Evolutionary conservation across 2,888 invertebrate species (phyloP).

Genomic region (Drosophila infuscata): DNA sequence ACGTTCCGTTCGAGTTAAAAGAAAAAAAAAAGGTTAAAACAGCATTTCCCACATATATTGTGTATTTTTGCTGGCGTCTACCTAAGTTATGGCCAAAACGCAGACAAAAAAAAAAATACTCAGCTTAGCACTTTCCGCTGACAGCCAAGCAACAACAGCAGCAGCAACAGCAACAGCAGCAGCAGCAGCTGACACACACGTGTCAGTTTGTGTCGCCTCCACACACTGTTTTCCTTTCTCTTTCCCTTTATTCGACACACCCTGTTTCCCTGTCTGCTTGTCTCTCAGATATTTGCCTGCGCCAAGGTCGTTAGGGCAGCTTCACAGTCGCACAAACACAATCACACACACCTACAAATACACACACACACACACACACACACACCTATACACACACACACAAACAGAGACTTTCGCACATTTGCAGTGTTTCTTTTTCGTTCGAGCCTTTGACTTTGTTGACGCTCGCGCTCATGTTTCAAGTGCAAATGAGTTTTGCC

Average conservation of each 20-base stretch:
- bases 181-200: constrained; percentile 39
- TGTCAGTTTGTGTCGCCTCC: constrained; percentile 40
- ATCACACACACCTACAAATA: constrained; percentile 21
- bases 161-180: not conserved
- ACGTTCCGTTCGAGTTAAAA: not conserved
- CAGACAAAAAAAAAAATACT: constrained; percentile 7
- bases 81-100: constrained; percentile 18
- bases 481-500: constrained; percentile 74
- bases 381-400: constrained; percentile 25
- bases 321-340: constrained; percentile 22
- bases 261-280: constrained; percentile 17
- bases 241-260: not conserved
- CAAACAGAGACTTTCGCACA: constrained; percentile 7
- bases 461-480: constrained; percentile 54
- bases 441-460: constrained; percentile 20
- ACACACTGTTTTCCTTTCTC: not conserved
- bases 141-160: constrained; percentile 24
- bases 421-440: constrained; percentile 31
- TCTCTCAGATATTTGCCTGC: constrained; percentile 31
- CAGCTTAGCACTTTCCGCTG: constrained; percentile 39
- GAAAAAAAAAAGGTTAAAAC: constrained; percentile 21
- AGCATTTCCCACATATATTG: not conserved
- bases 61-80: constrained; percentile 6
- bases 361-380: constrained; percentile 22
- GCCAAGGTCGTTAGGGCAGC: constrained; percentile 63